Evolutionary conservation across 2,797 vertebrate species (phyloP), one percentile per base, ranked within the genome.

Genomic region (Falco biarmicus): DNA sequence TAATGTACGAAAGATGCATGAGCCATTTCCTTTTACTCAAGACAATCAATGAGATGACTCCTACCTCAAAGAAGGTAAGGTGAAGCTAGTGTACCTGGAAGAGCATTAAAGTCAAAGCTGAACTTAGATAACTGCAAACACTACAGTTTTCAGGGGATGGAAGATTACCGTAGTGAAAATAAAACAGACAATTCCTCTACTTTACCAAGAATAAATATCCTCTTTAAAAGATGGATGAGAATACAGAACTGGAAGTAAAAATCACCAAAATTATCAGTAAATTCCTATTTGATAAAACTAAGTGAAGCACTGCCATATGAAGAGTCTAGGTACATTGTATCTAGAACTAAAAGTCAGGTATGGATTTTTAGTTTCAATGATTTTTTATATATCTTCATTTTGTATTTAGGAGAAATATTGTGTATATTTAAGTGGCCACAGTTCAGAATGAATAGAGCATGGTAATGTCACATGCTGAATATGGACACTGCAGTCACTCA

Each of bases 1-100:
- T 99, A 99, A 99, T 99, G 99, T 99, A 99, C 98, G 98, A 98
- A 99, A 99, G 99, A 99, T 99, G 99, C 99, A 99, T 98, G 98
- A 99, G 99, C 99, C 98, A 99, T 99, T 99, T 99, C 99, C 99
- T 99, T 98, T 98, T 98, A 98, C 98, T 99, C 98, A 98, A 98
- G 98, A 98, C 98, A 99, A 99, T 99, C 99, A 99, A 99, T 99
- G 99, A 98, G 98, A 98, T 97, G 98, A 98, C 97, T 98, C 97
- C 95, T 97, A 97, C 95, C 96, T 97, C 83, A 93, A 85, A 96
- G 97, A 98, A 98, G 95, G 98, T 98, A 97, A 98, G 95, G 98
- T 98, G 97, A 98, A 97, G 96, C 84, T 91, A 92, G 91, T 93
- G 90, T 98, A 97, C 97, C 97, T 97, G 95, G 80, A 93, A 96